Percentiles rank a stretch among this genome's conserved stretches.
These are phyloP conservation scores for Opisthograptis luteolata DNA, from an alignment of 2,888 invertebrate species.

Conservation along the genomic window DNA sequence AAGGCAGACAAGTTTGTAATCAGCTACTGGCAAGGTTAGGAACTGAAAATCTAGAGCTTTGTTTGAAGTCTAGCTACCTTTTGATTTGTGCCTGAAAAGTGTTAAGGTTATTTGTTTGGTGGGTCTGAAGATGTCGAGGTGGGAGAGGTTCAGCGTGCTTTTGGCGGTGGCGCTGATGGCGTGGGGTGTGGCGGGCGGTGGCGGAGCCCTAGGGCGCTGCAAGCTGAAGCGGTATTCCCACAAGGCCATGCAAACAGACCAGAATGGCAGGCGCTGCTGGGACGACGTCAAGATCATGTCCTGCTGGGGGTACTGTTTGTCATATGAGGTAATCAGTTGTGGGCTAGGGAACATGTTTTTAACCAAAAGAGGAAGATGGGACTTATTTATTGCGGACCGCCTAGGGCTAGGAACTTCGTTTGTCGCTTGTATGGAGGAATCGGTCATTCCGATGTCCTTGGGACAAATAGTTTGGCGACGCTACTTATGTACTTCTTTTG, in stretches of 20 bases:
- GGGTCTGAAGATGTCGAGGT: conserved; percentile 25
- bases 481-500: too few species aligned
- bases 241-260: conserved; percentile 75
- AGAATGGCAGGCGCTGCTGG: conserved; percentile 89
- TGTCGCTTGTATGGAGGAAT: too few species aligned
- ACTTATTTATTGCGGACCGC: too few species aligned
- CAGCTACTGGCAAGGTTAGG: conserved; percentile 47
- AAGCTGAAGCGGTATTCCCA: conserved; percentile 64
- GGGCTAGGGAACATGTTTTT: too few species aligned
- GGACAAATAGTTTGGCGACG: too few species aligned
- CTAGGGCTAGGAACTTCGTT: too few species aligned
- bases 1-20: conserved; percentile 49
- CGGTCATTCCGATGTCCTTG: too few species aligned
- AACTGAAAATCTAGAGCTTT: neutral
- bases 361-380: too few species aligned
- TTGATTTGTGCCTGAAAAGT: neutral
- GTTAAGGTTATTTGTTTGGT: conserved; percentile 18
- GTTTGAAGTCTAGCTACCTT: neutral
- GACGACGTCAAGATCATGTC: conserved; percentile 90
- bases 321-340: conserved; percentile 93
- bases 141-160: neutral
- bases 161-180: conserved; percentile 53
- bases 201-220: conserved; percentile 57
- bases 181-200: conserved; percentile 47
- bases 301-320: conserved; percentile 94